Evolutionary conservation across 2,113 vertebrate species (phyloP).

Genomic region (Sorex araneus): DNA sequence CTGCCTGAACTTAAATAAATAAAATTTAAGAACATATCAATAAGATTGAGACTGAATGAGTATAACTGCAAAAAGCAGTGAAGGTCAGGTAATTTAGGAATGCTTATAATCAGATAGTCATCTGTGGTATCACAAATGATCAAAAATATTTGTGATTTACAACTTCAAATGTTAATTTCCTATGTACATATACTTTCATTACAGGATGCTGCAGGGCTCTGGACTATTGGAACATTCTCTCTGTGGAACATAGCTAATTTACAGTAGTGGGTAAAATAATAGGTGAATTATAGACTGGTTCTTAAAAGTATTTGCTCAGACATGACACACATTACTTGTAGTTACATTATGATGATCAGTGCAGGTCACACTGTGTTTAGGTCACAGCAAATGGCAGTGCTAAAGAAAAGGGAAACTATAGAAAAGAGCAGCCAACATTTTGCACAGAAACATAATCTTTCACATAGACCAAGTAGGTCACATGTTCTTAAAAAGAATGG

Average conservation of each 20-base stretch:
- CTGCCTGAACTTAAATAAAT: constrained; percentile 39
- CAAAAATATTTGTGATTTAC: background rate
- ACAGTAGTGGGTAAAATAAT: background rate
- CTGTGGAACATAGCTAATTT: background rate
- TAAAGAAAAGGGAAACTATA: background rate
- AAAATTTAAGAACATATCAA: background rate
- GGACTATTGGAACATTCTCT: background rate
- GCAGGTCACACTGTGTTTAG: background rate
- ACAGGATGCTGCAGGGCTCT: background rate
- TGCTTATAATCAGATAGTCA: background rate
- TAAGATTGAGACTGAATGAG: constrained; percentile 11
- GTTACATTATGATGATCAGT: background rate
- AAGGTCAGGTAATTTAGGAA: background rate
- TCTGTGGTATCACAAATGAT: background rate
- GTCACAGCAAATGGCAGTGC: background rate
- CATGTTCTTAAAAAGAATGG: background rate
- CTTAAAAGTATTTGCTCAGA: background rate
- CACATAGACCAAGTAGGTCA: background rate
- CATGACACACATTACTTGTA: background rate
- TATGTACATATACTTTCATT: background rate
- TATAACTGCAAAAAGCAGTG: background rate
- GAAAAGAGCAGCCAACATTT: background rate
- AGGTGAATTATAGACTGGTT: background rate
- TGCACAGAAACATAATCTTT: constrained; percentile 56
- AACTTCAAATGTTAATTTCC: background rate